phyloP scores from a whole-genome alignment of 2,797 vertebrate genomes.

The Liparis tanakae region DNA sequence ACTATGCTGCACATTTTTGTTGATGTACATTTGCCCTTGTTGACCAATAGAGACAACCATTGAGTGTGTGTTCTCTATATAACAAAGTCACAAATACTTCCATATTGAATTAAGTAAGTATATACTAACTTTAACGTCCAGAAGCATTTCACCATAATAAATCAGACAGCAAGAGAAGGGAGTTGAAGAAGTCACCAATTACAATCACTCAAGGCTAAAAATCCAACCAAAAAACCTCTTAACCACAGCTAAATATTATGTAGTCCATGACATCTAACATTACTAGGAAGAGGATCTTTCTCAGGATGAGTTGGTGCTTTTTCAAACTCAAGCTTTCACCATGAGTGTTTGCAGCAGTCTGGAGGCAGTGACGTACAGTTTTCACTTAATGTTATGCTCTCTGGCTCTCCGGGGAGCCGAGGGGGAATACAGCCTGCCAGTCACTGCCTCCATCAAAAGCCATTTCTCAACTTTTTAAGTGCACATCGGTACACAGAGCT shows the following conservation, averaged over 20 bases:
- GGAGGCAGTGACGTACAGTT: slow-evolving; percentile 40
- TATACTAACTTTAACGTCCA: not conserved
- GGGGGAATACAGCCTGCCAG: slow-evolving; percentile 49
- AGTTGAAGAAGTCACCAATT: slow-evolving; percentile 54
- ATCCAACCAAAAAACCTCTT: slow-evolving; percentile 24
- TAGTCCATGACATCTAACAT: not conserved
- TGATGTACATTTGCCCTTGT: slow-evolving; percentile 26
- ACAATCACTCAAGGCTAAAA: slow-evolving; percentile 42
- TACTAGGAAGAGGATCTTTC: slow-evolving; percentile 16
- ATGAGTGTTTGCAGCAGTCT: slow-evolving; percentile 35
- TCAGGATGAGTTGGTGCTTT: slow-evolving; percentile 13
- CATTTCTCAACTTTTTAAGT: slow-evolving; percentile 70
- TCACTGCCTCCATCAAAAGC: slow-evolving; percentile 67
- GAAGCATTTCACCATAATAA: slow-evolving; percentile 51
- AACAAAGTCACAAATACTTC: not conserved
- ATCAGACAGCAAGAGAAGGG: slow-evolving; percentile 44
- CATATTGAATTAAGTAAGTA: not conserved
- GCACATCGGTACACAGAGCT: slow-evolving; percentile 65
- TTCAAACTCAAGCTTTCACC: slow-evolving; percentile 27
- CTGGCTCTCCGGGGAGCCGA: slow-evolving; percentile 46
- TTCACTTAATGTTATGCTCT: slow-evolving; percentile 54
- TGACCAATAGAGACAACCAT: slow-evolving; percentile 20
- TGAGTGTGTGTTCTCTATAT: not conserved
- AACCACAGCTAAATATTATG: slow-evolving; percentile 27
- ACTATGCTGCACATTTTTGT: slow-evolving; percentile 21